Evolutionary conservation across 2,113 vertebrate species (phyloP), one percentile per base, ranked within the genome.

Genomic region (Mustelus asterias): DNA sequence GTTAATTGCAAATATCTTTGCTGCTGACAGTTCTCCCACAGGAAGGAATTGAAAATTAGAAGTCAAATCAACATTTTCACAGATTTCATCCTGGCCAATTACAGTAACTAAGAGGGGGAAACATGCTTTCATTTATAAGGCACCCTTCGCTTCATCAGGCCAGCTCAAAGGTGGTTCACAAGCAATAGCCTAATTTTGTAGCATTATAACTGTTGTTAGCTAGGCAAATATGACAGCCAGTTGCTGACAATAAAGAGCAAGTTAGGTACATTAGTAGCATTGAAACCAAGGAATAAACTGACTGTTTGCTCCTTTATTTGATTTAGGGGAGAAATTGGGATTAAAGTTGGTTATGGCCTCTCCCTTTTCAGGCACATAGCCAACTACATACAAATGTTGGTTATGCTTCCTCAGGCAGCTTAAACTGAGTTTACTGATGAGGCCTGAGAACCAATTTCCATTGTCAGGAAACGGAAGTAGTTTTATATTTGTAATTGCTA

Each of bases 1-100:
- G 80, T 13, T 41, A 83, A 16, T 83, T 83, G 80, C 80, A 83
- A 83, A 83, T 41, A 83, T 44, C 80, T 58, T 11, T 89, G 86
- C 24, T 89, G 86, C 58, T 58, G 86, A 89, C 86, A 89, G 86
- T 89, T 89, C 86, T 89, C 48, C 80, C 86, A 89, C 44, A 89
- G 26, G 48, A 89, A 89, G 48, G 86, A 89, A 89, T 89, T 26
- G 48, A 89, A 88, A 89, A 89, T 54, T 89, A 89, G 86, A 89
- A 58, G 24, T 89, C 48, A 48, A 85, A 48, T 14, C 41, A 86
- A 86, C 18, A 86, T 86, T 89, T 89, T 83, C 80, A 83, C 80
- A 83, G 80, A 83, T 41, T 44, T 83, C 37, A 41, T 83, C 80
- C 37, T 83, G 37, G 37, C 80, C 80, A 76, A 83, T 88, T 88